phyloP scores from a whole-genome alignment of 2,113 vertebrate genomes.

The Illadopsis cleaveri region DNA sequence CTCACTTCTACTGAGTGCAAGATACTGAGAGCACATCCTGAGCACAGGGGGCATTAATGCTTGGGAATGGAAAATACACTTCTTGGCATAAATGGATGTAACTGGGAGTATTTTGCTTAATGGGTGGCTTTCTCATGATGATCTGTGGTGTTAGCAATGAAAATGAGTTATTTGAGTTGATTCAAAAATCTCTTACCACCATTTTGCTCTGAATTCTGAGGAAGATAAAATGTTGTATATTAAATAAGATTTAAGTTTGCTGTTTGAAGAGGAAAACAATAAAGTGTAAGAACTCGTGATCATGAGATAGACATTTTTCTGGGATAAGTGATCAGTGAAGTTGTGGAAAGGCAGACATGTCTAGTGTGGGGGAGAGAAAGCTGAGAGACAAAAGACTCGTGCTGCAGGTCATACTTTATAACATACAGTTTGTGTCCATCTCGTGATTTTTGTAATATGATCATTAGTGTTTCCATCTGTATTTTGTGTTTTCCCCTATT shows the following conservation, averaged over 20 bases:
- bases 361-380: background rate
- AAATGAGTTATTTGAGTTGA: background rate
- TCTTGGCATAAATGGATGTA: background rate
- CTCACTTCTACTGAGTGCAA: background rate
- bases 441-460: background rate
- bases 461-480: constrained; percentile 19
- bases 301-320: background rate
- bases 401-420: background rate
- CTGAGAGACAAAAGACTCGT: background rate
- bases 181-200: background rate
- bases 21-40: background rate
- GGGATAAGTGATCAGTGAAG: background rate
- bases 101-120: background rate
- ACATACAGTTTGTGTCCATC: background rate
- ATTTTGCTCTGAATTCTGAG: background rate
- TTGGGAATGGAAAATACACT: background rate
- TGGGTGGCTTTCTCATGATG: background rate
- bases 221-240: background rate
- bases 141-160: background rate
- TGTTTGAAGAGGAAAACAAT: background rate
- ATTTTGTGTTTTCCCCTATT: constrained; percentile 3
- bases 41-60: background rate
- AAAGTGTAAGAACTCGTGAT: background rate
- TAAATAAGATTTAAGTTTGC: background rate
- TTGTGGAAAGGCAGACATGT: background rate